Evolutionary conservation across 2,113 vertebrate species (phyloP).

Genomic region (human): DNA sequence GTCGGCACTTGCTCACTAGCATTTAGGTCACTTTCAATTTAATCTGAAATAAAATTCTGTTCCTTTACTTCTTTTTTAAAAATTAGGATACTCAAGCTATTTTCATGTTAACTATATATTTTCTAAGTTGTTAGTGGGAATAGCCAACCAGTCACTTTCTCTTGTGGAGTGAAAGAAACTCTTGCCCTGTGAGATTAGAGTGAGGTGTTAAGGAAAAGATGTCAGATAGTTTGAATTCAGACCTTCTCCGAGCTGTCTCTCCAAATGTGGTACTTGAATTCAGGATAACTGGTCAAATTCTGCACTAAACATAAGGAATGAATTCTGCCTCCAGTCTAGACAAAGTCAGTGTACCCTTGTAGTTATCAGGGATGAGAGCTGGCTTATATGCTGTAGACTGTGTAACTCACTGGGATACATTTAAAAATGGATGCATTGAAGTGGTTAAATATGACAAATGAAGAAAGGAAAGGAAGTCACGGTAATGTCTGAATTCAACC

Average conservation of each 20-base stretch:
- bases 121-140: not conserved
- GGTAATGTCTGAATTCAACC: not conserved
- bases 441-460: not conserved
- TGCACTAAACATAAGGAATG: constrained; percentile 2
- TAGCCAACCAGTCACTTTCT: not conserved
- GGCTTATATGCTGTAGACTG: not conserved
- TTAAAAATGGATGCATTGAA: not conserved
- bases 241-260: not conserved
- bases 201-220: constrained; percentile 28
- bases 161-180: not conserved
- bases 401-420: not conserved
- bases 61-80: not conserved
- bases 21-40: not conserved
- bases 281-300: constrained; percentile 29
- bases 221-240: not conserved
- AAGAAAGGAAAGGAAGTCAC: not conserved
- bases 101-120: not conserved
- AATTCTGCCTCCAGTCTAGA: not conserved
- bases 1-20: not conserved
- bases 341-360: not conserved
- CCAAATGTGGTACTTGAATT: not conserved
- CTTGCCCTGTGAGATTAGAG: not conserved
- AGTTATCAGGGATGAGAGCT: not conserved
- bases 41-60: constrained; percentile 10
- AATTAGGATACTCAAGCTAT: not conserved